Base-by-base conservation (phyloP, 2,888 invertebrate genomes). In the Amiota mariae region DNA sequence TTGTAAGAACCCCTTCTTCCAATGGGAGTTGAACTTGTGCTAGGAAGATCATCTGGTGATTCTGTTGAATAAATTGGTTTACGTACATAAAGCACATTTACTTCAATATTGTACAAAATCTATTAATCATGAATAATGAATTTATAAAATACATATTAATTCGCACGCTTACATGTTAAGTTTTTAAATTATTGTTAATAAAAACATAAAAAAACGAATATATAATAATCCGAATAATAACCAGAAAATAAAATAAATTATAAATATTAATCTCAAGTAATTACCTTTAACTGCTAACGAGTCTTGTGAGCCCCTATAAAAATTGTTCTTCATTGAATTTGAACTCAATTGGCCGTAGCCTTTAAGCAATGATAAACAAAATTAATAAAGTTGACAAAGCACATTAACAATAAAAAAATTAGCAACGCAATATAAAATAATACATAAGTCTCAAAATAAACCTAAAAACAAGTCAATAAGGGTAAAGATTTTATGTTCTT, bases 261-360 rank as follows among this genome's bases (percentile, higher is more conserved):
- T 54, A 54, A 54, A 54, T 12, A 54, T n/a, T 54, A 8, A n/a
- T 54, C 1, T 49, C 77, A 72, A 79, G 81, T 77, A 90, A 89
- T 92, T 92, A 95, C 95, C 95, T 93, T 94, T 92, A 88, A 95
- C 92, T 85, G 95, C 95, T 87, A 96, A 93, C 90, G 95, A 95
- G 92, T 96, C 96, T 92, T 96, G 96, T 81, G 96, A 96, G 90
- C 96, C 96, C 91, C 95, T 93, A 92, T 95, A 96, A 93, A 95
- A 96, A 92, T 96, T 96, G 90, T 96, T 93, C 91, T 95, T 93
- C 94, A 96, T 94, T 84, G 93, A 93, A 82, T 93, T 92, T 81
- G 92, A 91, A 83, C 90, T 91, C 84, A 91, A 90, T 79, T 89
- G 87, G 83, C 89, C 88, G 79, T 89, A 88, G 80, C 86, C 87